A percentile compares a stretch with the other conserved stretches of the same genome.
Conservation (phyloP, 92 coral and sea anemone genomes). For the Anthopleura xanthogrammica region DNA sequence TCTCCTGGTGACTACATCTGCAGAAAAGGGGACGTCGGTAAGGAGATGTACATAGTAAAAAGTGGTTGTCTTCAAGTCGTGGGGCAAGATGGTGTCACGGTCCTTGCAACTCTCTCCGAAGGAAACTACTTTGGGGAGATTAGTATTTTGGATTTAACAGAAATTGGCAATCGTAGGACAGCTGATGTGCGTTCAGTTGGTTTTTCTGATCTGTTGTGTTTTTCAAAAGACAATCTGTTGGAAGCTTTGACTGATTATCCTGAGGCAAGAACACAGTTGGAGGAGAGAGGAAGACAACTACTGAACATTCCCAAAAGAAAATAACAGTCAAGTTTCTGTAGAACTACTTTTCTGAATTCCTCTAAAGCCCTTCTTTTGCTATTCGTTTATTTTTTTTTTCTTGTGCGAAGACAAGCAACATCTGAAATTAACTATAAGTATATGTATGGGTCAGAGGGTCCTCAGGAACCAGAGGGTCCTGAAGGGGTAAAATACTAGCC, state of each 20-base stretch:
- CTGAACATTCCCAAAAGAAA: slow-evolving; percentile 24
- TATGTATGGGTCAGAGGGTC: too few species aligned
- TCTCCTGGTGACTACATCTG: slow-evolving; percentile 89
- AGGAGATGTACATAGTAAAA: slow-evolving; percentile 80
- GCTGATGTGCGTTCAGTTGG: slow-evolving; percentile 82
- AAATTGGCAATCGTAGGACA: slow-evolving; percentile 80
- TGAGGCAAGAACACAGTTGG: slow-evolving; percentile 72
- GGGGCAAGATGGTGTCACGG: slow-evolving; percentile 59
- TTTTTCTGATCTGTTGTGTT: slow-evolving; percentile 72
- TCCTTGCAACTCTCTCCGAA: slow-evolving; percentile 71
- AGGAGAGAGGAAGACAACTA: slow-evolving; percentile 58
- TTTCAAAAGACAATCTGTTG: slow-evolving; percentile 75
- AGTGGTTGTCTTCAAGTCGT: slow-evolving; percentile 80
- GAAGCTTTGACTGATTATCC: slow-evolving; percentile 75
- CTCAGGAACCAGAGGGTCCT: too few species aligned
- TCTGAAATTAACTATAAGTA: too few species aligned
- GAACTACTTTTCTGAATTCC: too few species aligned
- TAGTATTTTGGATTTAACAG: slow-evolving; percentile 71
- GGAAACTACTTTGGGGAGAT: slow-evolving; percentile 92
- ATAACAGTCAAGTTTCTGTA: not conserved
- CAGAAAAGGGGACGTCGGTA: slow-evolving; percentile 84
- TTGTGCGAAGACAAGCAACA: too few species aligned
- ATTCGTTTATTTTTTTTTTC: too few species aligned
- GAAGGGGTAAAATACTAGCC: too few species aligned
- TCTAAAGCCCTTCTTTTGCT: too few species aligned